These are phyloP conservation scores for Cladopsammia gracilis DNA, from an alignment of 64 coral and sea anemone genomes.

Conservation along the genomic window DNA sequence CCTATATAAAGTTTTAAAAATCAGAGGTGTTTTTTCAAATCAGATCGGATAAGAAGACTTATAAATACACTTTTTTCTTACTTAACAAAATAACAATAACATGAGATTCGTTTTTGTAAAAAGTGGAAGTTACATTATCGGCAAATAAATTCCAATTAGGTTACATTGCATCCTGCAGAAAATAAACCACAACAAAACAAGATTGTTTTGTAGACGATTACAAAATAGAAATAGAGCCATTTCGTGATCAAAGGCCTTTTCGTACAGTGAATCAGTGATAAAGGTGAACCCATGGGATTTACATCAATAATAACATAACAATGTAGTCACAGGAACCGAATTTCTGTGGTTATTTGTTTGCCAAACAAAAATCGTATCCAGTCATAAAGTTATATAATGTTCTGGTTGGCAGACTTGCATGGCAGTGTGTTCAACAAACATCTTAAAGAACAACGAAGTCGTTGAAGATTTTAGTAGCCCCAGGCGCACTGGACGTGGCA, in stretches of 20 bases:
- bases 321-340: constrained; percentile 21
- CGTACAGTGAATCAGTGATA: not conserved
- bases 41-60: not conserved
- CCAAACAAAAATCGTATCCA: not conserved
- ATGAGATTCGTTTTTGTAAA: not conserved
- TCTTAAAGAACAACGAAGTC: not conserved
- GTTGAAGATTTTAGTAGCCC: not conserved
- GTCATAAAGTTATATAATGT: not conserved
- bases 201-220: no score
- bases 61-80: not conserved
- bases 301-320: constrained; percentile 44
- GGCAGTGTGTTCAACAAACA: not conserved
- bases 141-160: not conserved
- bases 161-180: not conserved
- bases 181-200: no score
- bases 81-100: not conserved
- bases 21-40: not conserved
- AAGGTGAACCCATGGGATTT: not conserved
- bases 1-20: not conserved
- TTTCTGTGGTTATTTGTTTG: constrained; percentile 10
- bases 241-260: not conserved
- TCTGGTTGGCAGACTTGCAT: not conserved
- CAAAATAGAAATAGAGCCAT: not conserved
- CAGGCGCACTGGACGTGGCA: not conserved
- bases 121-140: not conserved